Percentiles rank a stretch among this genome's conserved stretches.
phyloP scores from a whole-genome alignment of 2,797 vertebrate species.

The Eremophila alpestris region DNA sequence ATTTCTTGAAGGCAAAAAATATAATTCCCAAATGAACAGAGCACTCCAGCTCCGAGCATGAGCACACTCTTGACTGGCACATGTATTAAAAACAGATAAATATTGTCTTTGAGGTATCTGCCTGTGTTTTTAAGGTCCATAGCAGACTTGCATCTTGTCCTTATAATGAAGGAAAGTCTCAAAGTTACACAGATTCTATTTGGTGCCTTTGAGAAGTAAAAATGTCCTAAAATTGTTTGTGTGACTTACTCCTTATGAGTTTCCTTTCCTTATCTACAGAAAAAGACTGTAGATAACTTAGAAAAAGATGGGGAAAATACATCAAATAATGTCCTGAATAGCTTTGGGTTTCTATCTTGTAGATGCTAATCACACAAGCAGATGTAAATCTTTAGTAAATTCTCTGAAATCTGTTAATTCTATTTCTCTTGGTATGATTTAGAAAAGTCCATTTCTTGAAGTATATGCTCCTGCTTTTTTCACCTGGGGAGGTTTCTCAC shows the following conservation, averaged over 20 bases:
- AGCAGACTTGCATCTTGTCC: not conserved
- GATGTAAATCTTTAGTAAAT: not conserved
- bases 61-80: not conserved
- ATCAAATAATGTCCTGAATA: not conserved
- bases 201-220: not conserved
- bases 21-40: not conserved
- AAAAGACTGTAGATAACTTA: not conserved
- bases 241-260: not conserved
- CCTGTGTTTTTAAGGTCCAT: not conserved
- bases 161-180: not conserved
- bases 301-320: not conserved
- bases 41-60: not conserved
- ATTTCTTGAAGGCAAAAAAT: not conserved
- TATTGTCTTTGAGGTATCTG: not conserved
- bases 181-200: not conserved
- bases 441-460: not conserved
- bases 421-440: not conserved
- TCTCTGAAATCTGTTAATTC: not conserved
- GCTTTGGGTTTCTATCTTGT: not conserved
- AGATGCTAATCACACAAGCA: not conserved
- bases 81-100: not conserved
- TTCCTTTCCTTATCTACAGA: too few species aligned
- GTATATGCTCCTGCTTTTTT: not conserved
- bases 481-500: constrained; percentile 4
- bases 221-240: not conserved